These are phyloP conservation scores for Tenthredo distinguenda DNA, from an alignment of 2,888 invertebrate species.

Conservation along the genomic window DNA sequence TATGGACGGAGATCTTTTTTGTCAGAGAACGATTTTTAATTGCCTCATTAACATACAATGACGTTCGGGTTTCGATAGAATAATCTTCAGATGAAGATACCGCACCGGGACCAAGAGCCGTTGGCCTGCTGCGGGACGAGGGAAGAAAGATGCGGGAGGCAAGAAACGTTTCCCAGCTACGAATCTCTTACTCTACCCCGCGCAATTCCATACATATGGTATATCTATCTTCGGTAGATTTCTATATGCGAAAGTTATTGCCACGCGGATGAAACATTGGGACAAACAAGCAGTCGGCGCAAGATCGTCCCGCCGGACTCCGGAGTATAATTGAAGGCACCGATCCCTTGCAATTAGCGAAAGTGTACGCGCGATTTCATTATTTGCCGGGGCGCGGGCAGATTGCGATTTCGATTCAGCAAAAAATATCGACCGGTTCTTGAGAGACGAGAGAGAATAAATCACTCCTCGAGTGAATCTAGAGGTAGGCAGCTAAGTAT, in stretches of 20 bases:
- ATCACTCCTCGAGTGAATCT: neutral
- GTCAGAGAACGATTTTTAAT: conserved; percentile 11
- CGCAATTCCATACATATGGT: neutral
- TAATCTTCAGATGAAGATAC: neutral
- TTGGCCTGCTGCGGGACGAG: neutral
- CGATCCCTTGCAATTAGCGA: neutral
- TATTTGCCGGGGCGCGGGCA: neutral
- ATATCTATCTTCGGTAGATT: neutral
- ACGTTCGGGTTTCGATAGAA: neutral
- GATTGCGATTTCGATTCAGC: conserved; percentile 3
- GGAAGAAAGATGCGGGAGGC: neutral
- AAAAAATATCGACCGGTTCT: conserved; percentile 38
- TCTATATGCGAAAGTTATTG: neutral
- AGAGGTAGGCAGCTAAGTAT: neutral
- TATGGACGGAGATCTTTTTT: neutral
- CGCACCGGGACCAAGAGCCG: neutral
- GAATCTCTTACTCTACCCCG: neutral
- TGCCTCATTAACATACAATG: conserved; percentile 45
- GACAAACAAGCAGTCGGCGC: neutral
- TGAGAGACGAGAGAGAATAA: conserved; percentile 5
- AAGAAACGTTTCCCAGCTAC: neutral
- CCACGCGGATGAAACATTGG: neutral
- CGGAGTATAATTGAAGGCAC: neutral
- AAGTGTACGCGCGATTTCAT: neutral
- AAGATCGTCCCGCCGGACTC: neutral